Evolutionary conservation across 2,797 vertebrate species (phyloP).

Genomic region (Anas bernieri): DNA sequence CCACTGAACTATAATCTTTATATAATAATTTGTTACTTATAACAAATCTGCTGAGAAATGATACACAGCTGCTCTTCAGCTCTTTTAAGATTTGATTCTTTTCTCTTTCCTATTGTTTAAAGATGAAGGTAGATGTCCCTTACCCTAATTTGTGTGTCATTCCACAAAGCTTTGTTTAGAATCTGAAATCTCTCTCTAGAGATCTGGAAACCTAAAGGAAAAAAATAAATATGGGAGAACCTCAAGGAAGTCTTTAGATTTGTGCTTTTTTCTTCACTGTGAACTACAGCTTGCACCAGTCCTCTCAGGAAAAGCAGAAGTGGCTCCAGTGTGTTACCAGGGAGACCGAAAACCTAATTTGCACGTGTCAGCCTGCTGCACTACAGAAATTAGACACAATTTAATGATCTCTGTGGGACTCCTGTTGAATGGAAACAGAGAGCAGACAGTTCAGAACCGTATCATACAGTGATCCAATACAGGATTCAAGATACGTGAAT

Average conservation of each 20-base stretch:
- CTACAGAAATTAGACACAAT: not conserved
- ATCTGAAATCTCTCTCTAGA: not conserved
- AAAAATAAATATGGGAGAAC: not conserved
- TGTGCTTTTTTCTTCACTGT: not conserved
- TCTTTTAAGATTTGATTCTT: not conserved
- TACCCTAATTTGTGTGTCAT: rapidly evolving
- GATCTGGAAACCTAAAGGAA: not conserved
- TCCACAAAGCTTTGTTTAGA: not conserved
- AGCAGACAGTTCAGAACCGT: not conserved
- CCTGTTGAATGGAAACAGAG: not conserved
- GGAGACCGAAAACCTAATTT: constrained; percentile 9
- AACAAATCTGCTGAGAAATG: not conserved
- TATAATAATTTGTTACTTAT: not conserved
- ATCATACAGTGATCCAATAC: not conserved
- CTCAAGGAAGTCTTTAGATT: not conserved
- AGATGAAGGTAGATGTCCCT: not conserved
- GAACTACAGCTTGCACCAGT: not conserved
- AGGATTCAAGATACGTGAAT: not conserved
- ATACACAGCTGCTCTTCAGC: not conserved
- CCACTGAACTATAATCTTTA: not conserved
- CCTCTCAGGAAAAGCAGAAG: not conserved
- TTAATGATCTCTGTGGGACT: constrained; percentile 8
- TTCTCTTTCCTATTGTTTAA: not conserved
- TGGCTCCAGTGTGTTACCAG: not conserved
- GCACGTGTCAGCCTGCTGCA: constrained; percentile 8